Conservation (phyloP, 2,797 vertebrate genomes). For the Hybognathus amarus region DNA sequence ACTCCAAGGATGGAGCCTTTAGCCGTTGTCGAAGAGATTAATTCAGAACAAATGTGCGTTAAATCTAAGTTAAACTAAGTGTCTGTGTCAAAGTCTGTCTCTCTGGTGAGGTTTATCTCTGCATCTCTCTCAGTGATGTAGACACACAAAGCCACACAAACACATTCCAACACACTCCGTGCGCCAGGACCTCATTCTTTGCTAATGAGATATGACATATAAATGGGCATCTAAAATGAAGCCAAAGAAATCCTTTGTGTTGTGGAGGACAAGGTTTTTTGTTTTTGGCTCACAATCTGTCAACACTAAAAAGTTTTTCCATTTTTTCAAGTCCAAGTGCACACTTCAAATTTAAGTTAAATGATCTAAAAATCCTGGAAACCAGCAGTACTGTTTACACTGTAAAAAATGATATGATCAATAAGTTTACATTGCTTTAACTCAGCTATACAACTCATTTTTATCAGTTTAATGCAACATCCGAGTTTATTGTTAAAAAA, state of each 20-base stretch:
- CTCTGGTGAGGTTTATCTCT: conserved; percentile 11
- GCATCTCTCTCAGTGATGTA: not conserved
- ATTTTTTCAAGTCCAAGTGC: no score
- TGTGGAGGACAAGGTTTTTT: not conserved
- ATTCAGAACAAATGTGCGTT: conserved; percentile 14
- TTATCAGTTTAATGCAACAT: no score
- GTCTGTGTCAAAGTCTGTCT: conserved; percentile 15
- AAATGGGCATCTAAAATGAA: not conserved
- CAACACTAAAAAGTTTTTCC: not conserved
- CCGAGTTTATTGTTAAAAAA: no score
- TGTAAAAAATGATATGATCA: no score
- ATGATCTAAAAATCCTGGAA: not conserved
- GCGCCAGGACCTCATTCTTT: not conserved
- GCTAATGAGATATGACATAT: conserved; percentile 36
- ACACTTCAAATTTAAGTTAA: not conserved
- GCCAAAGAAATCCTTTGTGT: conserved; percentile 7
- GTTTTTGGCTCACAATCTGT: not conserved
- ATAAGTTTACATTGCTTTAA: no score
- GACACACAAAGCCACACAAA: not conserved
- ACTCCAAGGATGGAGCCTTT: conserved; percentile 5
- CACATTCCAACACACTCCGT: not conserved
- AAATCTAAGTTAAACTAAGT: conserved; percentile 18
- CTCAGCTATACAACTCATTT: no score
- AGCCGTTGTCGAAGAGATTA: conserved; percentile 12
- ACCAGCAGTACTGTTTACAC: not conserved